Percentiles rank a stretch among this genome's conserved stretches.
Conservation (phyloP, 2,797 vertebrate genomes). For the Sebastolobus altivelis region DNA sequence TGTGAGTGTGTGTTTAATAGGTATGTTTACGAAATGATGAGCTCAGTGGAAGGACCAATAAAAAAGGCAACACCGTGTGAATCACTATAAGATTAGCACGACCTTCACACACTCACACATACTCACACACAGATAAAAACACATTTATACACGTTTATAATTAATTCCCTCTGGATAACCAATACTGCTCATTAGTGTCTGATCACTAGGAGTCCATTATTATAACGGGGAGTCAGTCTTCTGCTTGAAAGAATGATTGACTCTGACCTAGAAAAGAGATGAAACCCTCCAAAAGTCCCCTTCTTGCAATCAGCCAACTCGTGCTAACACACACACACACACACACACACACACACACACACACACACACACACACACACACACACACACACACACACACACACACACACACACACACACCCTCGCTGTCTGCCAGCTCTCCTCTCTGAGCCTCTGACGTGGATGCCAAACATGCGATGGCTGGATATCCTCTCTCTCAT, state of each 20-base stretch:
- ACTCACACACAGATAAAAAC: not conserved
- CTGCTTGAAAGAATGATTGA: constrained; percentile 29
- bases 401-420: constrained; percentile 16
- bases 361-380: constrained; percentile 11
- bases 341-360: not conserved
- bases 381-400: constrained; percentile 20
- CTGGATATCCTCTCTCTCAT: constrained; percentile 54
- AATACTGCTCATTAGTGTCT: constrained; percentile 12
- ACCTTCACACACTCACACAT: constrained; percentile 31
- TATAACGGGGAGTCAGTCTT: constrained; percentile 24
- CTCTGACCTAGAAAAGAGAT: constrained; percentile 54
- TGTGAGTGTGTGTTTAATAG: constrained; percentile 35
- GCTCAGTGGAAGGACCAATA: constrained; percentile 44
- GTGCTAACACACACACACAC: not conserved
- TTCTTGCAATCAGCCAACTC: constrained; percentile 35
- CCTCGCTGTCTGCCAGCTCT: constrained; percentile 39
- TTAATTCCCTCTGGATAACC: not conserved
- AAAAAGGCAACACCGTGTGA: constrained; percentile 47
- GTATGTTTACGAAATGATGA: constrained; percentile 47
- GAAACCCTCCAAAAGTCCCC: constrained; percentile 39
- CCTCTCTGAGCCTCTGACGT: constrained; percentile 32
- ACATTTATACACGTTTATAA: not conserved
- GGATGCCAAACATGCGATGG: constrained; percentile 43
- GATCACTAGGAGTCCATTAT: constrained; percentile 4
- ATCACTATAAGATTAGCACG: constrained; percentile 52